Evolutionary conservation across 2,888 invertebrate genomes (phyloP).

Genomic region (Ophioninae sp.): DNA sequence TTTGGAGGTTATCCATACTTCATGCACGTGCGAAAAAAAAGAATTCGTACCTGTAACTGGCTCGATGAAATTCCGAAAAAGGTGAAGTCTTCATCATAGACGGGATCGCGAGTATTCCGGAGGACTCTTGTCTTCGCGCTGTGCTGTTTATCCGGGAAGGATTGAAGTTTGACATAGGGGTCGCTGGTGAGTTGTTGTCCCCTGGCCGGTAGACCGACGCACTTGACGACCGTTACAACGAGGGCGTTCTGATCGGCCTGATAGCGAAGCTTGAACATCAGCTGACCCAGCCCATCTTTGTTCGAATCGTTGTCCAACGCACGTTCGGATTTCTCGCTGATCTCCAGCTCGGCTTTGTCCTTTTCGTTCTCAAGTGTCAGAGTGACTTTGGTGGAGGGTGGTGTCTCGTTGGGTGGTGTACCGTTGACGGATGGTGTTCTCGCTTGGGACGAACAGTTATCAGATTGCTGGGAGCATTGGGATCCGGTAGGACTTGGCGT

Average conservation of each 20-base stretch:
- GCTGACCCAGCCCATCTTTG: slow-evolving; percentile 87
- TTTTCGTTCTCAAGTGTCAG: slow-evolving; percentile 82
- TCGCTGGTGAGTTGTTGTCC: slow-evolving; percentile 92
- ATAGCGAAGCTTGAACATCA: slow-evolving; percentile 95
- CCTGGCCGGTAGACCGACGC: slow-evolving; percentile 93
- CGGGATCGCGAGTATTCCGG: slow-evolving; percentile 96
- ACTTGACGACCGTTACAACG: slow-evolving; percentile 95
- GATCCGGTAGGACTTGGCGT: slow-evolving; percentile 77
- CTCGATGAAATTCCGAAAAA: slow-evolving; percentile 96
- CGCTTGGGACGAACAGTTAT: slow-evolving; percentile 69
- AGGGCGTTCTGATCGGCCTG: slow-evolving; percentile 94
- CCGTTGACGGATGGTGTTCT: slow-evolving; percentile 73
- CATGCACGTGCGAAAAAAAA: background rate
- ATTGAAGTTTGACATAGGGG: slow-evolving; percentile 98
- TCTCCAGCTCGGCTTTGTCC: slow-evolving; percentile 84
- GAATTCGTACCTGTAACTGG: slow-evolving; percentile 85
- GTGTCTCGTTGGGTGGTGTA: slow-evolving; percentile 74
- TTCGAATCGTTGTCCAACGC: slow-evolving; percentile 77
- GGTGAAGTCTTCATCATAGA: slow-evolving; percentile 99
- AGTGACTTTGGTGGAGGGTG: slow-evolving; percentile 79
- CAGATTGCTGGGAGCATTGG: slow-evolving; percentile 65
- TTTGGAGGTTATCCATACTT: too few species aligned
- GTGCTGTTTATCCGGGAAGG: slow-evolving; percentile 98
- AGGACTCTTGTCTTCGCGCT: slow-evolving; percentile 98
- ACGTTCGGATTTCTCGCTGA: slow-evolving; percentile 83